Base-by-base conservation (phyloP, 1,140 invertebrate species). In the Drosophila kepulauana region DNA sequence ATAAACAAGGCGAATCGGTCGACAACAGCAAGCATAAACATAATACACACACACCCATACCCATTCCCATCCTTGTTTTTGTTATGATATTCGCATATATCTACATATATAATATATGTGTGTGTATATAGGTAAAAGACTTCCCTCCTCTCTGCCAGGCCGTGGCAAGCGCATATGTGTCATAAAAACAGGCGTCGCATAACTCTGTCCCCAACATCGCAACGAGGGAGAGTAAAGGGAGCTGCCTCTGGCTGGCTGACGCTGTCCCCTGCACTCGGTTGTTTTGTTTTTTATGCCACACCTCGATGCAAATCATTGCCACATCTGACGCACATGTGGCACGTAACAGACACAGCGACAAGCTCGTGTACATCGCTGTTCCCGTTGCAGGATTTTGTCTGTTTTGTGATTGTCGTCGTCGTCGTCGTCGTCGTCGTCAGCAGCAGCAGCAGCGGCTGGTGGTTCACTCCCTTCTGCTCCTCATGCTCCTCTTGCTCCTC, bases 281-380 rank as follows among this genome's bases (percentile, higher is more conserved):
- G 80, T 73, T 80, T 87, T 82, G 80, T 87, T 87, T 88, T 87
- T 87, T 88, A 88, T 87, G 84, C 84, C 84, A 89, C 77, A 88
- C 84, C 84, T 87, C 84, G 84, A 87, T 87, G 84, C 84, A 87
- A 87, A 87, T 87, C 84, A 87, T 87, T 88, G 84, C 84, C 84
- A 87, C 84, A 87, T 87, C 84, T 87, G 84, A 87, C 80, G 84
- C 84, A 87, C 84, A 87, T 87, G 84, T 87, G 84, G 84, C 84
- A 87, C 85, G 80, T 87, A 87, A 87, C 84, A 87, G 74, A 87
- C 79, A 73, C 58, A 63, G 73, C 49, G 81, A 86, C 82, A 86
- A 78, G 73, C 78, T 82, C 77, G 64, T 73, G 74, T 77, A 79
- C 62, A 71, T 71, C 69, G 74, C 54, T 70, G 81, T 65, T 68